Conservation (phyloP, 2,888 invertebrate species). For the Agrochola lychnidis region DNA sequence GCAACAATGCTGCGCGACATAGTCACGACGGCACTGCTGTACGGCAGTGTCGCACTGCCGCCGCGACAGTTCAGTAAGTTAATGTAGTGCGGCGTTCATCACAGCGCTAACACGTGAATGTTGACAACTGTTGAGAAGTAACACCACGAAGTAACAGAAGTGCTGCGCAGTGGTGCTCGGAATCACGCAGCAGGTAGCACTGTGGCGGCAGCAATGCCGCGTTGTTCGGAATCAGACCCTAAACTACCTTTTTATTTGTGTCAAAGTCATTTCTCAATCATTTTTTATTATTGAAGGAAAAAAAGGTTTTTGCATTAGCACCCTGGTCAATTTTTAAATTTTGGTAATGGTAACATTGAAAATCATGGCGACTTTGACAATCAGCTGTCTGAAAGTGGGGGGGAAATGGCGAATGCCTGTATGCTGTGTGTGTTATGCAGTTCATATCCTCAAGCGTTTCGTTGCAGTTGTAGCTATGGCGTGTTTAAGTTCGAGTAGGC, state of each 20-base stretch:
- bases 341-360: slow-evolving; percentile 42
- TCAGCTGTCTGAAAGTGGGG: slow-evolving; percentile 90
- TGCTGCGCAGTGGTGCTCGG: too few relatives aligned
- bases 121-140: too few relatives aligned
- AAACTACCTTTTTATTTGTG: background rate
- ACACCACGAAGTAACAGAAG: too few relatives aligned
- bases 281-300: background rate
- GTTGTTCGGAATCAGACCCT: too few relatives aligned
- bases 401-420: slow-evolving; percentile 87
- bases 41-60: too few relatives aligned
- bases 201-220: too few relatives aligned
- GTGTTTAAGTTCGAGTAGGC: slow-evolving; percentile 95
- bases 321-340: background rate
- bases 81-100: too few relatives aligned
- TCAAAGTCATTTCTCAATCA: background rate
- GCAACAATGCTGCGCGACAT: too few relatives aligned
- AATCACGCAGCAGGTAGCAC: too few relatives aligned
- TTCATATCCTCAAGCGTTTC: slow-evolving; percentile 91
- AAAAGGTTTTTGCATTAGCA: background rate
- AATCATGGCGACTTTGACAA: slow-evolving; percentile 84
- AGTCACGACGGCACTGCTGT: too few relatives aligned
- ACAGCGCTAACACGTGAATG: too few relatives aligned
- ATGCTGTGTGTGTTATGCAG: slow-evolving; percentile 86
- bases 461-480: slow-evolving; percentile 95
- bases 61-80: too few relatives aligned